Percentiles rank a stretch among this genome's conserved stretches.
Evolutionary conservation across 2,797 vertebrate genomes (phyloP).

Genomic region (Vultur gryphus): DNA sequence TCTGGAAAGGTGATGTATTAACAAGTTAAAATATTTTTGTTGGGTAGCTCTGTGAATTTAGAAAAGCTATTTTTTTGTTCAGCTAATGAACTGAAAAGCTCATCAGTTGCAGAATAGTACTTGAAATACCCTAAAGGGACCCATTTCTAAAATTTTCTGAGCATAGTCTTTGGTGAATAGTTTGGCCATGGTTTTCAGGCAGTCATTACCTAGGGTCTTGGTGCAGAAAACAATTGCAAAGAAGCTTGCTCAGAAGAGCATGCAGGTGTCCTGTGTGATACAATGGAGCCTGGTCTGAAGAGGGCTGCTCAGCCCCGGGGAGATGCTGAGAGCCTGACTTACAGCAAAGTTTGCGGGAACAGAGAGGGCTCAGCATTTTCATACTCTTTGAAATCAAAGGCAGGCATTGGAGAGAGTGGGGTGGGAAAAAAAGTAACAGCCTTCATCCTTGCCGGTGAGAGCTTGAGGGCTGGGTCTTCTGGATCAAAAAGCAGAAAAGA

Average conservation of each 20-base stretch:
- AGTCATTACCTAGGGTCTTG: rapidly evolving
- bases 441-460: neutral
- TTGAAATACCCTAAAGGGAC: neutral
- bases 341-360: neutral
- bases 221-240: neutral
- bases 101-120: neutral
- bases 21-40: neutral
- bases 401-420: neutral
- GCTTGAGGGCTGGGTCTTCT: neutral
- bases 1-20: neutral
- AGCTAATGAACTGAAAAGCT: neutral
- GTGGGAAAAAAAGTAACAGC: neutral
- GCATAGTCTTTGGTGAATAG: neutral
- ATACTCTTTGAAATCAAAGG: neutral
- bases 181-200: neutral
- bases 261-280: neutral
- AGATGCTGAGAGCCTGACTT: neutral
- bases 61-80: neutral
- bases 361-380: neutral
- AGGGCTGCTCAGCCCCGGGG: neutral
- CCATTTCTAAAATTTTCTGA: neutral
- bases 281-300: neutral
- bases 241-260: neutral
- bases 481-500: neutral
- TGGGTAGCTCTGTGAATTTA: neutral